phyloP scores from a whole-genome alignment of 2,113 vertebrate genomes.

The Cnemophilus loriae region DNA sequence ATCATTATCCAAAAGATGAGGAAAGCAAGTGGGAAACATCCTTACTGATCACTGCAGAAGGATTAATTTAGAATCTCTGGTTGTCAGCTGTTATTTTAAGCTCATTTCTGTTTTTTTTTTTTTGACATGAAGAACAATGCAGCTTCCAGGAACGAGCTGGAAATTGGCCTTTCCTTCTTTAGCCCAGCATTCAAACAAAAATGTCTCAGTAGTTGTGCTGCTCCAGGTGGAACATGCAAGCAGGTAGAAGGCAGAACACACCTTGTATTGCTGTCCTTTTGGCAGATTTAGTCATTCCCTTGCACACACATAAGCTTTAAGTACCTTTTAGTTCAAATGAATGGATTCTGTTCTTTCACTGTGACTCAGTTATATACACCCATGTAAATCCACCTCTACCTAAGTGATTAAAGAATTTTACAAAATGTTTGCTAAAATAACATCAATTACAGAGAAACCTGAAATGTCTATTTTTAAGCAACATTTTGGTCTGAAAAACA shows the following conservation, averaged over 20 bases:
- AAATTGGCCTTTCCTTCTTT: background rate
- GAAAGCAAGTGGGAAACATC: background rate
- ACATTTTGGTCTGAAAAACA: background rate
- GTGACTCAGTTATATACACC: background rate
- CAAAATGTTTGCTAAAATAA: background rate
- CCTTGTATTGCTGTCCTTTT: background rate
- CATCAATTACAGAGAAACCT: background rate
- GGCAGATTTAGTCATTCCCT: background rate
- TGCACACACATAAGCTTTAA: background rate
- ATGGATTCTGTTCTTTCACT: background rate
- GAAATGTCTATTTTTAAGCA: background rate
- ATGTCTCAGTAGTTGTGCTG: background rate
- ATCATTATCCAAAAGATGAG: background rate
- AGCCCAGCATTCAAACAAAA: background rate
- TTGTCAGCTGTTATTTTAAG: conserved; percentile 35
- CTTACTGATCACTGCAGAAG: background rate
- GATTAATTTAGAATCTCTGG: conserved; percentile 2
- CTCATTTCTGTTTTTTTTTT: background rate
- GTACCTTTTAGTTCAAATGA: background rate
- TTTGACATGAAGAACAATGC: background rate
- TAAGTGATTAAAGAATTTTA: background rate
- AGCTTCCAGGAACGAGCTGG: background rate
- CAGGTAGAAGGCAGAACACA: background rate
- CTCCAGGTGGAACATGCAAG: background rate
- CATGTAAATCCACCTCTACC: background rate